Evolutionary conservation across 2,113 vertebrate species (phyloP), one percentile per base, ranked within the genome.

Genomic region (Sorex fumeus): DNA sequence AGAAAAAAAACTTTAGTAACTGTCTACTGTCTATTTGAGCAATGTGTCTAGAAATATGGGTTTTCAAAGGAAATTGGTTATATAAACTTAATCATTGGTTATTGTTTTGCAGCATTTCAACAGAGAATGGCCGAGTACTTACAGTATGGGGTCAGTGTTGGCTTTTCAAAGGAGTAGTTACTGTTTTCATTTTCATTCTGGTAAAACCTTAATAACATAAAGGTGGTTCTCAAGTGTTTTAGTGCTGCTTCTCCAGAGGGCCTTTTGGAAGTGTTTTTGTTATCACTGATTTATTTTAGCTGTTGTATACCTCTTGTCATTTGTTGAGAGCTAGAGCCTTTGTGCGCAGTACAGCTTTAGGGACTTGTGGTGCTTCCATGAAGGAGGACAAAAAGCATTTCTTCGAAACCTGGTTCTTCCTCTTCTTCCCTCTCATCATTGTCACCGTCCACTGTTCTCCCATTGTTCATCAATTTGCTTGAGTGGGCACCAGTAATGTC

Each of bases 51-150:
- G 30, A 25, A 79, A 69, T 88, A 8, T 53, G 36, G 50, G 28
- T 86, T 90, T 87, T 70, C 30, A 53, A 84, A 95, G 23, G 13
- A 72, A 92, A 91, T 4, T 74, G 27, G 6, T 18, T 57, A 43
- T 2, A 12, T 79, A 76, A 87, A 83, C 27, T 50, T 32, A 88
- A 43, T 76, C 90, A 90, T 34, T 90, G 40, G 62, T 74, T 74
- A 64, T 1, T 80, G 5, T 77, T 71, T 94, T 47, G 72, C 9
- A 0, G 23, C 50, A 75, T 15, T 69, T 81, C 72, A 36, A 84
- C 19, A 92, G 53, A 91, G 30, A 84, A 7, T 16, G 9, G 19
- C 50, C 4, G 6, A 64, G 40, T 47, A 0, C 18, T 5, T 47
- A 15, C 90, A 43, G 34, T 13, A 57, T 36, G 87, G 87, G n/a